Conservation (phyloP, 1,140 invertebrate genomes). For the Meloidogyne exigua region DNA sequence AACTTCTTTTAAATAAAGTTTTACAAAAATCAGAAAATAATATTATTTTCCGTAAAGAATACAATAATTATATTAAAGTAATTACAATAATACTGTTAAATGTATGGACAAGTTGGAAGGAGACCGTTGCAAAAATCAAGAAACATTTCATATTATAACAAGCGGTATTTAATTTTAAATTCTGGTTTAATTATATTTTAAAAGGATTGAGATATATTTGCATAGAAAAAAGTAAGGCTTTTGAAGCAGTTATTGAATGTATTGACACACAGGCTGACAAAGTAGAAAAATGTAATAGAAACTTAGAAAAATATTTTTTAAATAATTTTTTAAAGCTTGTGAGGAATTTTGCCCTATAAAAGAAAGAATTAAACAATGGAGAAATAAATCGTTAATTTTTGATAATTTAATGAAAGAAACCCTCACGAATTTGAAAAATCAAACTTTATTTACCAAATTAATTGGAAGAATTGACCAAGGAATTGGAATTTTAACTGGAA, state of each 20-base stretch:
- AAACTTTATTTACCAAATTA: neutral
- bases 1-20: neutral
- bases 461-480: conserved; percentile 1
- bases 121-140: conserved; percentile 22
- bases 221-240: conserved; percentile 33
- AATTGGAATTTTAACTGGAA: neutral
- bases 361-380: conserved; percentile 26
- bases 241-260: conserved; percentile 37
- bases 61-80: conserved; percentile 11
- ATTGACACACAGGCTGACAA: conserved; percentile 27
- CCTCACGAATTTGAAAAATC: neutral
- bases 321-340: conserved; percentile 24
- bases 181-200: neutral
- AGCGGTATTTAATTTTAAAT: conserved; percentile 22
- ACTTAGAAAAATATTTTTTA: neutral
- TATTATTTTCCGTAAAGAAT: neutral
- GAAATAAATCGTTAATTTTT: conserved; percentile 27
- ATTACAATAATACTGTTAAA: conserved; percentile 31
- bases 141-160: conserved; percentile 31
- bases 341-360: conserved; percentile 28
- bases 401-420: conserved; percentile 26
- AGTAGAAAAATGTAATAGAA: conserved; percentile 8
- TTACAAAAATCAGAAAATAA: neutral
- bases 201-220: conserved; percentile 27
- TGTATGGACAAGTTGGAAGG: conserved; percentile 27